Conservation (phyloP, 2,113 vertebrate genomes). For the Micronycteris hirsuta region DNA sequence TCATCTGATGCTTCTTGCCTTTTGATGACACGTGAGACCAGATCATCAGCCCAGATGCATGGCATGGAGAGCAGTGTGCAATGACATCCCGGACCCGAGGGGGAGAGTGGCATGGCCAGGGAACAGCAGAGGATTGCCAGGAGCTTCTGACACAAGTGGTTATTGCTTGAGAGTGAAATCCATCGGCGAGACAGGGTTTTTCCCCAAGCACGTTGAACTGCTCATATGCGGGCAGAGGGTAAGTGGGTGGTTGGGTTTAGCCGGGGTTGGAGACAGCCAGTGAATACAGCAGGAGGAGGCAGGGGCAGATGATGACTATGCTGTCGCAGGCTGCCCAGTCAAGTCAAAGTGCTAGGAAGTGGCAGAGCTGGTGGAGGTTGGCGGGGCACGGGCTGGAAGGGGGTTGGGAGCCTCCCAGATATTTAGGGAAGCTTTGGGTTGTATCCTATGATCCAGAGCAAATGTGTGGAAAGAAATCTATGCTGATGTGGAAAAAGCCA, state of each 20-base stretch:
- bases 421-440: neutral
- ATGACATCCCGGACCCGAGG: neutral
- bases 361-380: neutral
- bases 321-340: neutral
- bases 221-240: neutral
- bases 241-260: neutral
- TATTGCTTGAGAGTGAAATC: neutral
- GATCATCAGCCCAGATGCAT: no score
- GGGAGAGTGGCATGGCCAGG: neutral
- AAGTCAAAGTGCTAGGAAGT: neutral
- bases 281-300: neutral
- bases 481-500: neutral
- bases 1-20: neutral
- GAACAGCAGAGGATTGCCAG: neutral
- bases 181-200: neutral
- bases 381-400: neutral
- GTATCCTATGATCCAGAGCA: neutral
- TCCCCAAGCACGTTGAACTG: neutral
- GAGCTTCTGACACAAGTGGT: neutral
- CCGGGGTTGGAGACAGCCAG: neutral
- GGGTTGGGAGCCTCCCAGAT: neutral
- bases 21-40: neutral
- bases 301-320: neutral
- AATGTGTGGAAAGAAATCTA: neutral
- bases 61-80: neutral